Percentiles rank a stretch among this genome's conserved stretches.
These are phyloP conservation scores for Caenorhabditis elegans DNA, from an alignment of 1,140 invertebrate species.

Conservation along the genomic window WBcel235 BX284602.5:7053001-7053500, in stretches of 20 bases:
- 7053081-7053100: not conserved
- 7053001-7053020: not conserved
- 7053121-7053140: not conserved
- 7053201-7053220: not conserved
- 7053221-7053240: not conserved
- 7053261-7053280: no score
- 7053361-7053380: slow-evolving; percentile 37
- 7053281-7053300: not conserved
- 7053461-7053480: slow-evolving; percentile 35
- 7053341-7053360: slow-evolving; percentile 15
- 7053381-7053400: slow-evolving; percentile 27
- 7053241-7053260: no score
- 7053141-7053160: not conserved
- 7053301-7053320: not conserved
- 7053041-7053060: not conserved
- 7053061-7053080: not conserved
- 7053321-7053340: not conserved
- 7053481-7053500: not conserved
- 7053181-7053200: not conserved
- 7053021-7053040: slow-evolving; percentile 16
- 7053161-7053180: not conserved
- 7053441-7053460: not conserved
- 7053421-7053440: slow-evolving; percentile 3
- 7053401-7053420: slow-evolving; percentile 25
- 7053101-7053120: not conserved